Percentiles rank a stretch among this genome's conserved stretches.
phyloP scores from a whole-genome alignment of 2,888 invertebrate species.

The Dasysyrphus albostriatus region DNA sequence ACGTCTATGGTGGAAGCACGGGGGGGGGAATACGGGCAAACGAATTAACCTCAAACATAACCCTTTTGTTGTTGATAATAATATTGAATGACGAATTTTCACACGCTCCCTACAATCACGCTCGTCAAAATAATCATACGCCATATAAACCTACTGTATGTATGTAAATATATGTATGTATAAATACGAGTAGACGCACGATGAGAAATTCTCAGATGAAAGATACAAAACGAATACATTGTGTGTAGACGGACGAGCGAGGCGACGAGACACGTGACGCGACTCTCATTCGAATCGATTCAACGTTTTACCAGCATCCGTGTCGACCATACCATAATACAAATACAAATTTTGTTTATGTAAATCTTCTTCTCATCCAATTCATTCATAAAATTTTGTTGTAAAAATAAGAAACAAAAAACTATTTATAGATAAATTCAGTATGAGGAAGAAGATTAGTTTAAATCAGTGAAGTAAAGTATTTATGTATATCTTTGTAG shows the following conservation, averaged over 20 bases:
- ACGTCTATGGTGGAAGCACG: too few relatives aligned
- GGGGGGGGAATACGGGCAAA: background rate
- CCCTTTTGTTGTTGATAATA: conserved; percentile 49
- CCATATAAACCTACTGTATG: background rate
- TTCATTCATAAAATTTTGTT: conserved; percentile 67
- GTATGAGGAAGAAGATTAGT: background rate
- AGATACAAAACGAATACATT: conserved; percentile 15
- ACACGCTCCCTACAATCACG: conserved; percentile 60
- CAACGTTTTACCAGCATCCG: conserved; percentile 1
- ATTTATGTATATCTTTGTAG: background rate
- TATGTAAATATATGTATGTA: background rate
- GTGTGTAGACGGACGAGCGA: conserved; percentile 4
- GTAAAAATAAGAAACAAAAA: conserved; percentile 27
- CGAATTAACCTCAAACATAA: conserved; percentile 53
- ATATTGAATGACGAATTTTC: conserved; percentile 67
- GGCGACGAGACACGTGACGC: background rate
- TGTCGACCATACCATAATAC: background rate
- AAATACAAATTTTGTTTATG: conserved; percentile 15
- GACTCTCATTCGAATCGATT: background rate
- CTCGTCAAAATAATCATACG: conserved; percentile 11
- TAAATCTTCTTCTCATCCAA: conserved; percentile 47
- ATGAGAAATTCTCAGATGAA: conserved; percentile 40
- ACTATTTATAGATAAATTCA: conserved; percentile 58
- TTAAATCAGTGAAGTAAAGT: background rate
- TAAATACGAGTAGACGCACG: conserved; percentile 4